phyloP scores from a whole-genome alignment of 64 coral and sea anemone species.

The Stichodactyla mertensii region DNA sequence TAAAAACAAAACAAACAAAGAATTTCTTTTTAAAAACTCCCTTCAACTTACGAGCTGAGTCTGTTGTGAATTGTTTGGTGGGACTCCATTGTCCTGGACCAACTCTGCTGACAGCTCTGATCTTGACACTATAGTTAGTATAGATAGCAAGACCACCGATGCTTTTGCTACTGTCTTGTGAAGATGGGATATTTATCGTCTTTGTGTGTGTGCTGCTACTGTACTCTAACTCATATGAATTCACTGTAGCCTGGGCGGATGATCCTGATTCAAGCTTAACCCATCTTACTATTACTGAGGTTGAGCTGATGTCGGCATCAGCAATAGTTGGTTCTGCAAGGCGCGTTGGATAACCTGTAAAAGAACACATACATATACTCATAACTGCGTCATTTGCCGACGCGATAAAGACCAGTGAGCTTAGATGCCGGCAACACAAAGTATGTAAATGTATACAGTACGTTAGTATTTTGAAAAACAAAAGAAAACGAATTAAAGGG shows the following conservation, averaged over 20 bases:
- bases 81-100: constrained; percentile 40
- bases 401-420: too few relatives aligned
- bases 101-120: constrained; percentile 25
- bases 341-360: constrained; percentile 25
- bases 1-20: too few relatives aligned
- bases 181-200: not conserved
- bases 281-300: constrained; percentile 18
- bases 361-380: too few relatives aligned
- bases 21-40: too few relatives aligned
- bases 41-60: constrained; percentile 30
- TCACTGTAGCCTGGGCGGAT: constrained; percentile 7
- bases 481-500: too few relatives aligned
- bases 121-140: constrained; percentile 34
- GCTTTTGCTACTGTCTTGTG: not conserved
- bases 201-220: not conserved
- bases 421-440: too few relatives aligned
- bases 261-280: not conserved
- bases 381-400: too few relatives aligned
- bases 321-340: not conserved
- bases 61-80: constrained; percentile 20
- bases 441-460: too few relatives aligned
- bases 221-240: not conserved
- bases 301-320: not conserved
- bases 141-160: constrained; percentile 8
- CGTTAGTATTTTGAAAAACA: too few relatives aligned